Evolutionary conservation across 1,140 invertebrate genomes (phyloP).

Genomic region (Drosophila micromelanica): DNA sequence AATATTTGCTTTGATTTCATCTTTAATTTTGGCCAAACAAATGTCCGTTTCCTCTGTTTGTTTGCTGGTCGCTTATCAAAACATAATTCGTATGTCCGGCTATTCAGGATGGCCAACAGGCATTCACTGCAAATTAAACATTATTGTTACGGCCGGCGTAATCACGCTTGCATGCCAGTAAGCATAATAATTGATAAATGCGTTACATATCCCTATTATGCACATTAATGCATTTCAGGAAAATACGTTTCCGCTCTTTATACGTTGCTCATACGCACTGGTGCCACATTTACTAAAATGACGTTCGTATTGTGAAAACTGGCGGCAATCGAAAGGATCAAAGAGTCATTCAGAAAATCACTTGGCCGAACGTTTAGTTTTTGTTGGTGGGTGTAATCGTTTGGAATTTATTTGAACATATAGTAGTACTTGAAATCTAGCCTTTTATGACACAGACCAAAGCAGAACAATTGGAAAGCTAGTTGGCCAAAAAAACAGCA

Average conservation of each 20-base stretch:
- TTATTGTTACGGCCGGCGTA: slow-evolving; percentile 61
- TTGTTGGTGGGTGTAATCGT: slow-evolving; percentile 37
- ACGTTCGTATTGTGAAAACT: background rate
- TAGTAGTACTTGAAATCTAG: slow-evolving; percentile 19
- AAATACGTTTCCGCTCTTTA: slow-evolving; percentile 52
- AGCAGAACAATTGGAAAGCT: slow-evolving; percentile 19
- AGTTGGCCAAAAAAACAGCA: slow-evolving; percentile 10
- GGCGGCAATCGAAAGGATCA: slow-evolving; percentile 23
- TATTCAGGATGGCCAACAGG: slow-evolving; percentile 45
- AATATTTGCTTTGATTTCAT: slow-evolving; percentile 65
- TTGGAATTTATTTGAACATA: slow-evolving; percentile 41
- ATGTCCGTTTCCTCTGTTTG: slow-evolving; percentile 23
- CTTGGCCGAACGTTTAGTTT: background rate
- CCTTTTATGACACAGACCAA: slow-evolving; percentile 31
- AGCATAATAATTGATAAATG: background rate
- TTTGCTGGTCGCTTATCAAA: slow-evolving; percentile 55
- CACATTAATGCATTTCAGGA: background rate
- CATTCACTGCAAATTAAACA: slow-evolving; percentile 54
- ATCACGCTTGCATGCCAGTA: slow-evolving; percentile 19
- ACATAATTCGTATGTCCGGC: slow-evolving; percentile 58
- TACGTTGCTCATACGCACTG: slow-evolving; percentile 9
- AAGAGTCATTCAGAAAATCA: slow-evolving; percentile 1
- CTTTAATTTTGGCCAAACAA: slow-evolving; percentile 62
- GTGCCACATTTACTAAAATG: slow-evolving; percentile 27
- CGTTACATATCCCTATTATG: slow-evolving; percentile 10